Evolutionary conservation across 2,888 invertebrate species (phyloP), one percentile per base, ranked within the genome.

Genomic region (Aphelenchoides bicaudatus): DNA sequence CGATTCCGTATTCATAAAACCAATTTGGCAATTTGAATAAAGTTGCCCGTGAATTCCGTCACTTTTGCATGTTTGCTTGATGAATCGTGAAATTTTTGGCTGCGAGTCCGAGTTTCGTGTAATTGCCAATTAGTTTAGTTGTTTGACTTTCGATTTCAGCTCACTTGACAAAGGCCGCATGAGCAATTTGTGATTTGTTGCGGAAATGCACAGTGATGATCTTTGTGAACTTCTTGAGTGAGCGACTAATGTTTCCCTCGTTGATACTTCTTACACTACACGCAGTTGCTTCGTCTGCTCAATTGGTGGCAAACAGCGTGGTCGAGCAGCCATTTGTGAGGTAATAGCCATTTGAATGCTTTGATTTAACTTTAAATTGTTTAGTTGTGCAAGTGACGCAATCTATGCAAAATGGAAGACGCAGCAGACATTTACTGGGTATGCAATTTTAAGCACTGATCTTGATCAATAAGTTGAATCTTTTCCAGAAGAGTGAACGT

Each of bases 351-450:
- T 13, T 6, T 4, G 8, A 47, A 5, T 4, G 23, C n/a, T n/a
- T n/a, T 19, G 23, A 47, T 28, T 5, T 47, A 6, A 3, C 48
- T 25, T 21, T 23, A 19, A 51, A 47, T 47, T 72, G n/a, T 73
- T 51, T 62, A 74, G 74, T 47, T 74, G 74, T 48, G 68, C 72
- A 23, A 67, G 73, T 13, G 74, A 74, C 56, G 74, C 74, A 13
- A 68, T 74, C 50, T 74, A 74, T 59, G 72, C 71, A 2, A 74
- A 74, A 54, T 66, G 72, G 55, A 63, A 65, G 43, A 73, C 74
- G 29, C 64, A 61, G 54, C 50, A 61, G 3, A 72, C 74, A 3
- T 74, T 74, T 56, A 58, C 56, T 13, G 73, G 72, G 6, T 68
- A 68, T 21, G 68, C 71, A 6, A 68, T 65, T 54, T 67, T 70